Evolutionary conservation across 2,888 invertebrate genomes (phyloP), one percentile per base, ranked within the genome.

Genomic region (Bimastos eiseni): DNA sequence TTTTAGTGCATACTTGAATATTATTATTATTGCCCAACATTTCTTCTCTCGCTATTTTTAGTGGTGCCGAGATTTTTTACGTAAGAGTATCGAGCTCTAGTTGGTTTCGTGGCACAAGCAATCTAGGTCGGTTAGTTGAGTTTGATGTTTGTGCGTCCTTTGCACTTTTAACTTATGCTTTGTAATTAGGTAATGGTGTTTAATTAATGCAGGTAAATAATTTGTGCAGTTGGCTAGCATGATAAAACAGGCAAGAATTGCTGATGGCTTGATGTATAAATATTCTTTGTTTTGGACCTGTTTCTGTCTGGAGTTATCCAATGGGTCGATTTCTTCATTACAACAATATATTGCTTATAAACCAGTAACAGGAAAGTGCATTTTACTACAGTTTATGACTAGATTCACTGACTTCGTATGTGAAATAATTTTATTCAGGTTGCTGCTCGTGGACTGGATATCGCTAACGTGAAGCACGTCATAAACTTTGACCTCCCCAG

Each of bases 401-500:
- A 70, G n/a, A n/a, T 70, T 70, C 6, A 11, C n/a, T n/a, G 30
- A 70, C 11, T 70, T n/a, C n/a, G 8, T 70, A n/a, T 70, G 70
- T 70, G 17, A 70, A 70, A 70, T 70, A n/a, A 70, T 70, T 86
- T 36, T 34, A 70, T 70, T 6, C 83, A 93, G 92, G 95, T 95
- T 89, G 99, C 99, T 91, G 99, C 99, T 91, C 97, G 99, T 96
- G 99, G 99, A 93, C 96, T 99, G 94, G 99, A 99, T 96, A 99
- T 99, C 95, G 99, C 99, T 3, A 99, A 99, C 96, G 99, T 99
- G 93, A 98, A 98, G 94, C 99, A 99, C 96, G 99, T 99, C 93
- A 99, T 99, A 94, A 99, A 99, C 96, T 99, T 98, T 96, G 99
- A 99, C 96, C 96, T 99, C 94, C 99, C 99, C 89, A 98, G 98